These are phyloP conservation scores for Cavia porcellus DNA, from an alignment of 2,113 vertebrate species.

Conservation along the genomic window DNA sequence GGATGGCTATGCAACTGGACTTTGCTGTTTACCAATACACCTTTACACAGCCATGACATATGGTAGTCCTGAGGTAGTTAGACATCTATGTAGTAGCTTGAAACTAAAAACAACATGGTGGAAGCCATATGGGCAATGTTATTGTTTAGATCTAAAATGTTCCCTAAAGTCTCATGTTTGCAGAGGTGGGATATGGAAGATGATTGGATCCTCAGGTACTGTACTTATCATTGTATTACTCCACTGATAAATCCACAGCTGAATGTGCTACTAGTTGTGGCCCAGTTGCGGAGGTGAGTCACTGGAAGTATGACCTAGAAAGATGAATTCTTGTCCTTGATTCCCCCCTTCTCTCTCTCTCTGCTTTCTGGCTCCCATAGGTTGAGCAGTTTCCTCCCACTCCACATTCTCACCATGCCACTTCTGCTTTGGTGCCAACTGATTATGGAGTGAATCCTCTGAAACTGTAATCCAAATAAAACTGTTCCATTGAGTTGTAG, in stretches of 20 bases:
- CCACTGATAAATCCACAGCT: background rate
- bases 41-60: background rate
- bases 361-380: background rate
- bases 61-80: background rate
- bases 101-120: background rate
- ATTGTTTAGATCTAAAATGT: background rate
- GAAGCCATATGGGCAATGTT: background rate
- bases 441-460: background rate
- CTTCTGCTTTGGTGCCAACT: background rate
- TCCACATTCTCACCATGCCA: background rate
- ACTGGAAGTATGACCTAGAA: background rate
- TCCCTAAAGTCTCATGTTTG: background rate
- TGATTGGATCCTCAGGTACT: background rate
- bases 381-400: background rate
- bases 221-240: background rate
- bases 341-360: background rate
- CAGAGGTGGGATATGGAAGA: background rate
- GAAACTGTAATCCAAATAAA: background rate
- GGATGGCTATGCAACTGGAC: background rate
- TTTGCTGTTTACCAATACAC: background rate
- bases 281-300: background rate
- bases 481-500: background rate
- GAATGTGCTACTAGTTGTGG: background rate
- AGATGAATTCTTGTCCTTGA: background rate
- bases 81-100: background rate